Evolutionary conservation across 2,888 invertebrate species (phyloP).

Genomic region (Oligia latruncula): DNA sequence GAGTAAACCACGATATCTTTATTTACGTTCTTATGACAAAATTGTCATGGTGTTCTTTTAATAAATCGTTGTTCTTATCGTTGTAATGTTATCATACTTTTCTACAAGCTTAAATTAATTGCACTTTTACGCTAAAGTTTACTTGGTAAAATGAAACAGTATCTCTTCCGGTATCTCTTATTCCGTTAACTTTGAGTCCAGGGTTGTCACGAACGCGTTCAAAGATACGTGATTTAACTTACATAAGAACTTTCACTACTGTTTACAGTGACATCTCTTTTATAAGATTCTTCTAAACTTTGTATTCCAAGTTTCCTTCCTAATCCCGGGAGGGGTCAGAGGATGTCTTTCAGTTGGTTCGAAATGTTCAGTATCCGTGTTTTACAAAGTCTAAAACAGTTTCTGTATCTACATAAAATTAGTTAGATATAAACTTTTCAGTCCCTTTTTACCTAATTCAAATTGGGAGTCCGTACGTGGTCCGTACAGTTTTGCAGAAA

Average conservation of each 20-base stretch:
- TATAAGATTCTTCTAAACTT: constrained; percentile 33
- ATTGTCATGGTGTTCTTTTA: constrained; percentile 1
- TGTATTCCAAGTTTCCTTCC: constrained; percentile 1
- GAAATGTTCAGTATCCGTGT: not conserved
- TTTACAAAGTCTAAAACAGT: not conserved
- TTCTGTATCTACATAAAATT: not conserved
- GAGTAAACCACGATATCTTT: constrained; percentile 31
- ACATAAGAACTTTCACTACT: constrained; percentile 62
- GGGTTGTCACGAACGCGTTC: constrained; percentile 47
- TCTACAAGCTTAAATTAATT: not conserved
- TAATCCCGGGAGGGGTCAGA: constrained; percentile 24
- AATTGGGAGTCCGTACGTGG: not conserved
- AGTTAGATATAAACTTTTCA: not conserved
- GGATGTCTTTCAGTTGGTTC: constrained; percentile 7
- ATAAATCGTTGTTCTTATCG: constrained; percentile 13
- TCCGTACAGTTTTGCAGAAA: not conserved
- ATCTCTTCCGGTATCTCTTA: constrained; percentile 60
- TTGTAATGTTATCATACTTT: not conserved
- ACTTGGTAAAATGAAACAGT: constrained; percentile 13
- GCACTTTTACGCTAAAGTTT: not conserved
- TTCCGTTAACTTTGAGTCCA: constrained; percentile 49
- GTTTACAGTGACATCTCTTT: constrained; percentile 58
- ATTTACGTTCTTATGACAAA: constrained; percentile 32
- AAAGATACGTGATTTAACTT: constrained; percentile 63
- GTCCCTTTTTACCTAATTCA: not conserved